Conservation (phyloP, 1,140 invertebrate species). For the Papilio xuthus region DNA sequence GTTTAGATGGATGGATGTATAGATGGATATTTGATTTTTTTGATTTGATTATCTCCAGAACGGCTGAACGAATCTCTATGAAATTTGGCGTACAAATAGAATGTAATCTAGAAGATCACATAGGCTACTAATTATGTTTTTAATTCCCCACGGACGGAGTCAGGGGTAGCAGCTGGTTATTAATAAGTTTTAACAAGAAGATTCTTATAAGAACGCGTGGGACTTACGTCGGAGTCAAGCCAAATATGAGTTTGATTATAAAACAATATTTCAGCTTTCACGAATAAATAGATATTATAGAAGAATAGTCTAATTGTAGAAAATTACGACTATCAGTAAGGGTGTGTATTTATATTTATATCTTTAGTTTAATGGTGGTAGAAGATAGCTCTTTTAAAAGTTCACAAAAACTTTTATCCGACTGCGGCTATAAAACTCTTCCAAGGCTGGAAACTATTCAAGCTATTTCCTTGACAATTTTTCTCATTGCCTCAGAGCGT, state of each 20-base stretch:
- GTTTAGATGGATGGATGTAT: too few species aligned
- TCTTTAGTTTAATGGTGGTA: background rate
- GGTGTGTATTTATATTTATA: background rate
- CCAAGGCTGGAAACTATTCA: conserved; percentile 20
- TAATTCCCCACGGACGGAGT: too few species aligned
- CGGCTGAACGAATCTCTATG: too few species aligned
- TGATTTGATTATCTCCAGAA: too few species aligned
- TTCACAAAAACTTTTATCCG: conserved; percentile 16
- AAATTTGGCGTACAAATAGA: too few species aligned
- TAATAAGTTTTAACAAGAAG: too few species aligned
- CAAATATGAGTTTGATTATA: background rate
- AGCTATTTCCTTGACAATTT: conserved; percentile 18
- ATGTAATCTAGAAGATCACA: too few species aligned
- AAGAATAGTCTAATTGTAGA: too few species aligned
- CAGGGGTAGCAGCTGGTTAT: too few species aligned
- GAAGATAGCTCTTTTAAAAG: conserved; percentile 24
- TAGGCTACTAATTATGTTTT: too few species aligned
- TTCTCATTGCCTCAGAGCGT: conserved; percentile 7
- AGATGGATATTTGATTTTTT: too few species aligned
- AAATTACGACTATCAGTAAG: too few species aligned
- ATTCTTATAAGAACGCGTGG: background rate
- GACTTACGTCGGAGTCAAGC: background rate
- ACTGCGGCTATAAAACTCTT: conserved; percentile 27
- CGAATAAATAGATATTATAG: background rate
- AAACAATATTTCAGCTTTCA: background rate